These are phyloP conservation scores for Chrysolina americana DNA, from an alignment of 2,888 invertebrate species.

Conservation along the genomic window DNA sequence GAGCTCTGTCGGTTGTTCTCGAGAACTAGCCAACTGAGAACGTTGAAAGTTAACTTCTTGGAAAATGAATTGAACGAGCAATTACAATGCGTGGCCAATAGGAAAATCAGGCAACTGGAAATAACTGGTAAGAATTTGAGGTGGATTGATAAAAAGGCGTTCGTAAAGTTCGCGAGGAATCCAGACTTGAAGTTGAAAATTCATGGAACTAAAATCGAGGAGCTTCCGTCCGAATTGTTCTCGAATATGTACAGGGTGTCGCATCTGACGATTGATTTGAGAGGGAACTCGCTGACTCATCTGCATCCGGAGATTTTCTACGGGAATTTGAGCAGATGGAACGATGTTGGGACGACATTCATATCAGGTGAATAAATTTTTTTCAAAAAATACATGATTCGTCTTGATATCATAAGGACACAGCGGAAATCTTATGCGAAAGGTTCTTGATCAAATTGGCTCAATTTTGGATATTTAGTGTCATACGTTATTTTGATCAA, in stretches of 20 bases:
- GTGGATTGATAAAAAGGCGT: conserved; percentile 82
- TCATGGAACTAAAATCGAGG: conserved; percentile 82
- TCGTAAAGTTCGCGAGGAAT: conserved; percentile 80
- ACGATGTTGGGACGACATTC: conserved; percentile 89
- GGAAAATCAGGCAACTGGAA: conserved; percentile 85
- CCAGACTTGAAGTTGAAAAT: conserved; percentile 85
- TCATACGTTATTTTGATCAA: too few relatives aligned
- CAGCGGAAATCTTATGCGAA: too few relatives aligned
- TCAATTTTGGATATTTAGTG: too few relatives aligned
- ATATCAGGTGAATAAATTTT: conserved; percentile 76
- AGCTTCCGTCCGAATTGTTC: conserved; percentile 86
- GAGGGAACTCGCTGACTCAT: conserved; percentile 84
- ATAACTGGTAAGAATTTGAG: conserved; percentile 84
- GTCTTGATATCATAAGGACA: too few relatives aligned
- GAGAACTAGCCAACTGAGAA: conserved; percentile 81
- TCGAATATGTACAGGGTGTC: conserved; percentile 83
- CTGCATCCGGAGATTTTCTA: conserved; percentile 89
- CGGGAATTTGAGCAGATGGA: conserved; percentile 90
- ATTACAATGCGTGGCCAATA: conserved; percentile 82
- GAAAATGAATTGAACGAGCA: conserved; percentile 83
- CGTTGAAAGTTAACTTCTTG: conserved; percentile 82
- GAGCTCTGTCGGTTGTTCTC: conserved; percentile 81
- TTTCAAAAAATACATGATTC: too few relatives aligned
- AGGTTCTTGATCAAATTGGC: too few relatives aligned
- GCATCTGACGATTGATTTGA: conserved; percentile 86